Conservation (phyloP, 1,140 invertebrate species). For the Trachymyrmex septentrionalis region DNA sequence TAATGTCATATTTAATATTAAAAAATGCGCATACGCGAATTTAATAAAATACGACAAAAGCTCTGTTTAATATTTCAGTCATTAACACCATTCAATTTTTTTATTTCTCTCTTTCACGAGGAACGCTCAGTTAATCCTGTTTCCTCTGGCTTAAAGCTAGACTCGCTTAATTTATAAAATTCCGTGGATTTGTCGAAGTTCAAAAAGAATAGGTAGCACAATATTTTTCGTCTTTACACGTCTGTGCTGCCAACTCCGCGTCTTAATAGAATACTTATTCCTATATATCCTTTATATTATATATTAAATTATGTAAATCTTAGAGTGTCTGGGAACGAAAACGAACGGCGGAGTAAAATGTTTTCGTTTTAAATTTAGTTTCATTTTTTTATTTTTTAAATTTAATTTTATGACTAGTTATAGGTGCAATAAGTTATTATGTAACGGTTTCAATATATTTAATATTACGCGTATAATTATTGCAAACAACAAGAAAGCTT, state of each 20-base stretch:
- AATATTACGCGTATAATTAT: neutral
- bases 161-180: slow-evolving; percentile 43
- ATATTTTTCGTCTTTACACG: neutral
- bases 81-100: slow-evolving; percentile 28
- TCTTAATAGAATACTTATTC: slow-evolving; percentile 19
- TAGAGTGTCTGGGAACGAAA: neutral
- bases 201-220: neutral
- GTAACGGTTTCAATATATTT: slow-evolving; percentile 1
- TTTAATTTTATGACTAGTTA: neutral
- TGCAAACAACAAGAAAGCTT: neutral
- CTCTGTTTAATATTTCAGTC: slow-evolving; percentile 23
- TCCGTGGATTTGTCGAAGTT: slow-evolving; percentile 36
- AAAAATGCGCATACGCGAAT: neutral
- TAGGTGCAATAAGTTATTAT: neutral
- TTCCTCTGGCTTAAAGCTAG: slow-evolving; percentile 26
- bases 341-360: neutral
- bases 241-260: neutral
- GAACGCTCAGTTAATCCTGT: slow-evolving; percentile 21
- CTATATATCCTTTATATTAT: neutral
- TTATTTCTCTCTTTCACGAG: neutral
- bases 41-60: slow-evolving; percentile 36
- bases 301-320: slow-evolving; percentile 36
- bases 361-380: neutral
- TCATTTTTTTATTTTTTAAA: neutral
- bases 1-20: neutral